Base-by-base conservation (phyloP, 2,113 vertebrate genomes). In the Microcebus jonahi region DNA sequence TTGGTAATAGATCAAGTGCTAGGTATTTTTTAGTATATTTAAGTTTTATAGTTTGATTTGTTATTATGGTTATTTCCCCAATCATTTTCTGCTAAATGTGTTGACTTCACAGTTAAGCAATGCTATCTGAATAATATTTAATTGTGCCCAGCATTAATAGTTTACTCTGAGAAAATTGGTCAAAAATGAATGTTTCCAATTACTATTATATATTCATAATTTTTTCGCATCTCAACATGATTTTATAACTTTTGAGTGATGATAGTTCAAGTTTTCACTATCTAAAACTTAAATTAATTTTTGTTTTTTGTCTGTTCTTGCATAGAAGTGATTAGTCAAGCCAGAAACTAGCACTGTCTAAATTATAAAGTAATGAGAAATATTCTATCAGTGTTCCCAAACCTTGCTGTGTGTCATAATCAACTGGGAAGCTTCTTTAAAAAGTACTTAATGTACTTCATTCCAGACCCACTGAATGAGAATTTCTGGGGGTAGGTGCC, bases 221-320 rank as follows among this genome's bases (percentile, higher is more conserved):
- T 73, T 71, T 88, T 88, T 95, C 27, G 6, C 29, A 76, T 84
- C 23, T 90, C 18, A 76, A 23, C 27, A 53, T 94, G 59, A 71
- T 83, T 94, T 95, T 86, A 39, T 89, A 93, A 96, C 36, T 94
- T 93, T 68, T 3, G 45, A 29, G 27, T 92, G 25, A 50, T 91
- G 29, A 36, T 82, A 83, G 39, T 84, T 95, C 39, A 85, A 0
- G 21, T 39, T 70, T 93, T 94, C 90, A 67, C 50, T 71, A 87
- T 90, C 75, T 84, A 68, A 95, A 95, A 76, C 11, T 71, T 83
- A 20, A 39, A 55, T 76, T 90, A 10, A 48, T 48, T 48, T 92
- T 92, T 95, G 53, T 65, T n/a, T n/a, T 73, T 91, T 91, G 57
- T 87, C 48, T 63, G 31, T 59, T 42, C 27, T 82, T 91, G 27